Evolutionary conservation across 2,888 invertebrate genomes (phyloP).

Genomic region (Caenorhabditis zanzibari): DNA sequence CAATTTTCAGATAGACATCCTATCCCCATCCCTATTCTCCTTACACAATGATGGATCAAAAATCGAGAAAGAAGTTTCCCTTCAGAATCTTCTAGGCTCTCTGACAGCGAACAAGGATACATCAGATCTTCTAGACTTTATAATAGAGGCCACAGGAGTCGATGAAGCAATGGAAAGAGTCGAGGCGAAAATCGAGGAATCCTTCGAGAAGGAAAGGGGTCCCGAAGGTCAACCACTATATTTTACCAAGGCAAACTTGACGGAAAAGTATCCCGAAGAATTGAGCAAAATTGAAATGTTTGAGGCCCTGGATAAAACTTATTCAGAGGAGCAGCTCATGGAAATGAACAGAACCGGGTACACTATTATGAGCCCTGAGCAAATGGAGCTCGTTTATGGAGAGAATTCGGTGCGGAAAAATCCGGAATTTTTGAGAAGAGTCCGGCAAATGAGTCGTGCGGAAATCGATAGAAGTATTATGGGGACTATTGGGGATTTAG

Average conservation of each 20-base stretch:
- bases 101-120: conserved; percentile 37
- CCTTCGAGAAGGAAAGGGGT: conserved; percentile 48
- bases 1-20: conserved; percentile 53
- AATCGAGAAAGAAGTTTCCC: conserved; percentile 30
- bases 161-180: conserved; percentile 59
- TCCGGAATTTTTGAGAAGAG: conserved; percentile 50
- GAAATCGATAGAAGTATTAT: conserved; percentile 49
- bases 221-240: conserved; percentile 71
- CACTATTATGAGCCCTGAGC: conserved; percentile 72
- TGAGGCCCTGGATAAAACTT: conserved; percentile 73
- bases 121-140: conserved; percentile 50
- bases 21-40: conserved; percentile 61
- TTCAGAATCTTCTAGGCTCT: conserved; percentile 40
- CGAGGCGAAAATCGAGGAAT: conserved; percentile 46
- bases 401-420: conserved; percentile 70
- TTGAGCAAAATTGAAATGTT: conserved; percentile 75
- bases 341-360: conserved; percentile 78
- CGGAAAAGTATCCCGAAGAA: conserved; percentile 62
- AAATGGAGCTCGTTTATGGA: conserved; percentile 77
- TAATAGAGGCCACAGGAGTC: conserved; percentile 62
- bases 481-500: conserved; percentile 59
- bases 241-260: conserved; percentile 78
- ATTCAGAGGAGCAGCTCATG: conserved; percentile 70
- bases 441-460: conserved; percentile 40
- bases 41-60: conserved; percentile 33